These are phyloP conservation scores for Pantherophis vulpinus DNA, from an alignment of 2,797 vertebrate genomes.

Conservation along the genomic window DNA sequence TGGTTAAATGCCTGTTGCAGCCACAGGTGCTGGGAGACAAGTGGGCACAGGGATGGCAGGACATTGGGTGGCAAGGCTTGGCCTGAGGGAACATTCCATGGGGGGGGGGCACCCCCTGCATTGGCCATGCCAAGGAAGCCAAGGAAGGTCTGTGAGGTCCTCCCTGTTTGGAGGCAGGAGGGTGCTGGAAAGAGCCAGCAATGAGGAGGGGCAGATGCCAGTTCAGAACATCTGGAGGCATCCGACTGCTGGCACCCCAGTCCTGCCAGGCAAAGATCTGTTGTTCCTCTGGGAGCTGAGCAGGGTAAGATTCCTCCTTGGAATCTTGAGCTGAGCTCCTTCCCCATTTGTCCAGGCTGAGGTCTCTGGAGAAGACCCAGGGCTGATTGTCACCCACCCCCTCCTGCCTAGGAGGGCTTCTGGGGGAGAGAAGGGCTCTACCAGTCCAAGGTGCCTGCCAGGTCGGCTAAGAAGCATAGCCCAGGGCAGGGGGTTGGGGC, in stretches of 20 bases:
- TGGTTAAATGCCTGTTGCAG: slow-evolving; percentile 58
- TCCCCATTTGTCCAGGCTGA: background rate
- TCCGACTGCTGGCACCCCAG: background rate
- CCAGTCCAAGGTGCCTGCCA: too few species aligned
- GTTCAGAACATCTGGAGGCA: too few species aligned
- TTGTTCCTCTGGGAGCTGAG: background rate
- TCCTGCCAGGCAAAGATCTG: background rate
- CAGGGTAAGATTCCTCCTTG: background rate
- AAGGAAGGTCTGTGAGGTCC: rapidly evolving
- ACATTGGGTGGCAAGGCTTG: background rate
- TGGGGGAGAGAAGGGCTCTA: background rate
- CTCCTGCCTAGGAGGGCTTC: slow-evolving; percentile 41
- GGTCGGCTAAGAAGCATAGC: background rate
- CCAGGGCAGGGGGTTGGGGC: background rate
- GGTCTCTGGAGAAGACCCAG: background rate
- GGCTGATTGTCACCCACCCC: background rate
- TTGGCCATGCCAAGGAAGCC: too few species aligned
- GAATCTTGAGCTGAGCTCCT: too few species aligned
- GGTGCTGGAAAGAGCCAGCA: background rate
- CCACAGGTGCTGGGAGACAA: slow-evolving; percentile 54
- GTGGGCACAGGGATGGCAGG: slow-evolving; percentile 64
- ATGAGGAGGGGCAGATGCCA: background rate
- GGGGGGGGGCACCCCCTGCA: too few species aligned
- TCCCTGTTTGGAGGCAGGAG: background rate
- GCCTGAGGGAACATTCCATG: background rate